Conservation (phyloP, 2,797 vertebrate species). For the Melanotaenia boesemani region DNA sequence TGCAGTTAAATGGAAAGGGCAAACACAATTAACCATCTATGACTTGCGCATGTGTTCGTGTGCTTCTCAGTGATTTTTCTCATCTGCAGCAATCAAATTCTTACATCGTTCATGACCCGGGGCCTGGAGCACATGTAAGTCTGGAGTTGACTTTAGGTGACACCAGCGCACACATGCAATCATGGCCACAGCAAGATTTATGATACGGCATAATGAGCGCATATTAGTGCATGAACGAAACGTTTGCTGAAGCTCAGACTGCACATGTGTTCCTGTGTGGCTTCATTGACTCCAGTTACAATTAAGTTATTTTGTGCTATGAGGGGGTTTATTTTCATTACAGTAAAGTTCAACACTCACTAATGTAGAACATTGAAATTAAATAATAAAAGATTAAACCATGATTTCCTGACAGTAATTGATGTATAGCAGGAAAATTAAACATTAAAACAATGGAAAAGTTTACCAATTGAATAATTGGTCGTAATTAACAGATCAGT, state of each 20-base stretch:
- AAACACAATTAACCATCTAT: slow-evolving; percentile 40
- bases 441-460: not conserved
- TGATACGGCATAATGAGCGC: slow-evolving; percentile 64
- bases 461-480: slow-evolving; percentile 15
- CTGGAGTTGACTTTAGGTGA: slow-evolving; percentile 62
- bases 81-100: slow-evolving; percentile 61
- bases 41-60: slow-evolving; percentile 25
- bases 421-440: slow-evolving; percentile 9
- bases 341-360: slow-evolving; percentile 41
- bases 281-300: slow-evolving; percentile 51
- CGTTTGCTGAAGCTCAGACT: slow-evolving; percentile 46
- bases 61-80: slow-evolving; percentile 54
- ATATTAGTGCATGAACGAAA: slow-evolving; percentile 62
- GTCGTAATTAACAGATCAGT: not conserved
- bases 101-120: slow-evolving; percentile 59
- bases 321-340: slow-evolving; percentile 63
- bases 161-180: slow-evolving; percentile 65
- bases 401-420: slow-evolving; percentile 14
- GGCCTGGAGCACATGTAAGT: slow-evolving; percentile 49
- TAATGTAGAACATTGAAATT: slow-evolving; percentile 19
- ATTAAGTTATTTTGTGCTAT: slow-evolving; percentile 26
- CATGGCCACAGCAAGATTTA: slow-evolving; percentile 68
- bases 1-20: slow-evolving; percentile 38
- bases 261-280: slow-evolving; percentile 71
- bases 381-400: slow-evolving; percentile 19